Evolutionary conservation across 2,113 vertebrate species (phyloP).

Genomic region (Trochalopteron elliotii): DNA sequence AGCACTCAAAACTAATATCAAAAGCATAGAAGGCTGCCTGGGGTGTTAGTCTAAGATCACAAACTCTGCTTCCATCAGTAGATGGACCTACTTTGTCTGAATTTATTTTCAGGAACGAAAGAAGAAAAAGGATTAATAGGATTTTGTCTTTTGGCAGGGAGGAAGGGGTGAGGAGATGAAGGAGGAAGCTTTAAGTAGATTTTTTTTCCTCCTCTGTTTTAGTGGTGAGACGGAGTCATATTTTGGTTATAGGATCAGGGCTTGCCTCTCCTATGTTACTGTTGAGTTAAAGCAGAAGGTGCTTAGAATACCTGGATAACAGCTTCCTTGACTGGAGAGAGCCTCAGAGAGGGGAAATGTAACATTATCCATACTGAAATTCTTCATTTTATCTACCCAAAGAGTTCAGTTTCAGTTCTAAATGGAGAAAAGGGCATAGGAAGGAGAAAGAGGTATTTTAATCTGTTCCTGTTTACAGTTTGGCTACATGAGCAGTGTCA

Average conservation of each 20-base stretch:
- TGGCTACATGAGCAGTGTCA: background rate
- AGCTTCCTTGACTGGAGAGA: background rate
- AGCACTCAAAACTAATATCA: background rate
- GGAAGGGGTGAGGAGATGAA: background rate
- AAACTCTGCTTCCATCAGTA: background rate
- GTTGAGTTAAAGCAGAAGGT: background rate
- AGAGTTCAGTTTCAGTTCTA: background rate
- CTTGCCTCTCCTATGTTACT: background rate
- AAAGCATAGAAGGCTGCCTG: background rate
- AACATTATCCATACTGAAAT: background rate
- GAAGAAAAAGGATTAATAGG: background rate
- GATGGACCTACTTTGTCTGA: background rate
- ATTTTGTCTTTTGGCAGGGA: fast-evolving
- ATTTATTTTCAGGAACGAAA: background rate
- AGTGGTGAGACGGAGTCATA: background rate
- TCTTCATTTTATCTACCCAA: background rate
- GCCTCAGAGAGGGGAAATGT: background rate
- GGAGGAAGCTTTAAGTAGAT: background rate
- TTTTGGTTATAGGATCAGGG: background rate
- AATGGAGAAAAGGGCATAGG: background rate
- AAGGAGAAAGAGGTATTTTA: background rate
- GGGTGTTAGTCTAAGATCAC: fast-evolving
- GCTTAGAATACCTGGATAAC: background rate
- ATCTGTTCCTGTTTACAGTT: background rate
- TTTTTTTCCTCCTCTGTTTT: background rate